These are phyloP conservation scores for Oscheius sp. DNA, from an alignment of 2,888 invertebrate species.

Conservation along the genomic window DNA sequence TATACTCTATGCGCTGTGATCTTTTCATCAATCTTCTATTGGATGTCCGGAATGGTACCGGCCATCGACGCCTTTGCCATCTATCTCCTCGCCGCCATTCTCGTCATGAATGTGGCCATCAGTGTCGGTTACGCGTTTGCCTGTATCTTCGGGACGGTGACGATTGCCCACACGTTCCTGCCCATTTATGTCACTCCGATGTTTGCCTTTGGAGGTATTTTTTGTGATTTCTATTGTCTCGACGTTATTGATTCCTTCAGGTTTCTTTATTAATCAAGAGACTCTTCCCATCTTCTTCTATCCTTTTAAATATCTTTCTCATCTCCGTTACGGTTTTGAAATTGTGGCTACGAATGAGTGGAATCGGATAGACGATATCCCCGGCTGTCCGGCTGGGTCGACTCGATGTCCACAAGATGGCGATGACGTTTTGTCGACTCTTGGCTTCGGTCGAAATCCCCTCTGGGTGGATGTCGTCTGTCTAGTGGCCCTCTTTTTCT, in stretches of 20 bases:
- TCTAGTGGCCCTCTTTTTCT: slow-evolving; percentile 59
- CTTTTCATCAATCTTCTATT: slow-evolving; percentile 87
- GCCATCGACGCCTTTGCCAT: slow-evolving; percentile 77
- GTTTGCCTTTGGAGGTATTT: slow-evolving; percentile 87
- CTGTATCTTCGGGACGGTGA: slow-evolving; percentile 83
- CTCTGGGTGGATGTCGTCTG: slow-evolving; percentile 55
- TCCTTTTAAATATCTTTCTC: slow-evolving; percentile 74
- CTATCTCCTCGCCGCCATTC: slow-evolving; percentile 75
- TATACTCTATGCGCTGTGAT: slow-evolving; percentile 86
- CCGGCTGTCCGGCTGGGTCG: slow-evolving; percentile 44
- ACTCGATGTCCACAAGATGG: slow-evolving; percentile 49
- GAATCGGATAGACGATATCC: slow-evolving; percentile 68
- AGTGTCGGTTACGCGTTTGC: slow-evolving; percentile 85
- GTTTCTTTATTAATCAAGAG: slow-evolving; percentile 81
- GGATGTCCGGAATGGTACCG: slow-evolving; percentile 83
- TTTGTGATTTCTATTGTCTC: not conserved
- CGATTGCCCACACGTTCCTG: slow-evolving; percentile 86
- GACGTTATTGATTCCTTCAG: slow-evolving; percentile 19
- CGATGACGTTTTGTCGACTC: slow-evolving; percentile 54
- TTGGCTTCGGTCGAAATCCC: slow-evolving; percentile 59
- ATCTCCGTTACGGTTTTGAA: slow-evolving; percentile 74
- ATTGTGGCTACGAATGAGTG: slow-evolving; percentile 74
- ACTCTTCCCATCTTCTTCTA: slow-evolving; percentile 74
- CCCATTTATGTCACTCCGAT: slow-evolving; percentile 93
- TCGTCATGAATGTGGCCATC: slow-evolving; percentile 68